Base-by-base conservation (phyloP, 2,888 invertebrate species). In the Microdon myrmicae region DNA sequence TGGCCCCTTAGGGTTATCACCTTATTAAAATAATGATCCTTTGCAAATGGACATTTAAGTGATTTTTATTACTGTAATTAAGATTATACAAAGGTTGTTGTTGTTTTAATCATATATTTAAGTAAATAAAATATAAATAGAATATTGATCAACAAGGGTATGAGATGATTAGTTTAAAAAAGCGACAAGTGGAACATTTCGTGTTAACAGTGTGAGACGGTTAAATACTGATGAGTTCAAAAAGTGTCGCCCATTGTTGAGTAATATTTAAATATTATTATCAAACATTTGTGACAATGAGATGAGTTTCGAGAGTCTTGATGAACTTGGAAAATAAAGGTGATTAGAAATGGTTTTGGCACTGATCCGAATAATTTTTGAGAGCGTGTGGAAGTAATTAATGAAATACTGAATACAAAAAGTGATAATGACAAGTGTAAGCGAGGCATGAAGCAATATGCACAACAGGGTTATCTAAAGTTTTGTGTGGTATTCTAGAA, bases 1-100 rank as follows among this genome's bases (percentile, higher is more conserved):
- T 54, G 25, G 25, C 10, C 13, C 17, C 5, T 10, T 16, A 7
- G 25, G 55, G 47, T 55, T 61, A 61, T 61, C 61, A 19, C 8
- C 61, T 34, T 31, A 55, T 55, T 61, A 61, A 61, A 61, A 44
- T 55, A 61, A 55, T 55, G 47, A 49, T 61, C 61, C 45, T 28
- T 49, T 55, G 61, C 55, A 61, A 61, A 61, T 61, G 49, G 34
- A 12, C 48, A 61, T 61, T 61, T 61, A 61, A 61, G 44, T 61
- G 61, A 35, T 34, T 56, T 56, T 61, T 56, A 61, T 61, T 61
- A 49, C 39, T 5, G 39, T 49, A 56, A 61, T 61, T 61, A 61
- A 56, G 61, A 61, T 56, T 35, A 49, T 25, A 20, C 34, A 34
- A n/a, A n/a, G n/a, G 38, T 55, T 13, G 45, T 31, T 39, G 53